These are phyloP conservation scores for Rostratula benghalensis DNA, from an alignment of 2,113 vertebrate genomes.

Conservation along the genomic window DNA sequence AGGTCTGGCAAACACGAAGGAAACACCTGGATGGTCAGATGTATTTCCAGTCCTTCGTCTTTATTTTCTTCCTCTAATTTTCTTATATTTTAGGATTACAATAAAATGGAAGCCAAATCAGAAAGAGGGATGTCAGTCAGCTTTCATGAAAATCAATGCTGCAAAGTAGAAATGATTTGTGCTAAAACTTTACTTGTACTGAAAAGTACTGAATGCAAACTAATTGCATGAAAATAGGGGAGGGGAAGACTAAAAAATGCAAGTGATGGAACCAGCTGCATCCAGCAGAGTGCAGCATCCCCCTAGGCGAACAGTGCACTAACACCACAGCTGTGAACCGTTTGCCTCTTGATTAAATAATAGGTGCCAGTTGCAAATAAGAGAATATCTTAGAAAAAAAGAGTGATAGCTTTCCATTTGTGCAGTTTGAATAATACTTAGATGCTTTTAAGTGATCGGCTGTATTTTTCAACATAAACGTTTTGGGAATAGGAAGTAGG, in stretches of 20 bases:
- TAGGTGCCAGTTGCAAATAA: background rate
- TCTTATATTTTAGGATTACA: background rate
- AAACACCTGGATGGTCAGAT: background rate
- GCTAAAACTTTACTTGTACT: background rate
- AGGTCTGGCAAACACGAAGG: background rate
- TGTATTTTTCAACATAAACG: background rate
- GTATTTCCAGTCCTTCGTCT: background rate
- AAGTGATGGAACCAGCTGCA: background rate
- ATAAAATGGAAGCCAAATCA: background rate
- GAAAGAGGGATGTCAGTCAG: background rate
- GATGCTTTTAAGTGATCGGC: background rate
- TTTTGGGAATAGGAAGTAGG: background rate
- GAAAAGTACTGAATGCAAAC: background rate
- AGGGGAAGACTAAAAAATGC: background rate
- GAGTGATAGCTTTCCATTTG: background rate
- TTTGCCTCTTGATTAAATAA: background rate
- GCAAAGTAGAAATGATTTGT: background rate
- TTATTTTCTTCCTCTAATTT: background rate
- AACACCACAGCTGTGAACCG: accelerated
- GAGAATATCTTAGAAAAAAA: background rate
- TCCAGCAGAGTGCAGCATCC: conserved; percentile 68
- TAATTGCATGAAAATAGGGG: background rate
- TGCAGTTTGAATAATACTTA: background rate
- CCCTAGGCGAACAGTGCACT: background rate
- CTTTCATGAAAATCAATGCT: background rate